phyloP scores from a whole-genome alignment of 53 echinoderm and acorn worm species.

The Echinometra lucunter region DNA sequence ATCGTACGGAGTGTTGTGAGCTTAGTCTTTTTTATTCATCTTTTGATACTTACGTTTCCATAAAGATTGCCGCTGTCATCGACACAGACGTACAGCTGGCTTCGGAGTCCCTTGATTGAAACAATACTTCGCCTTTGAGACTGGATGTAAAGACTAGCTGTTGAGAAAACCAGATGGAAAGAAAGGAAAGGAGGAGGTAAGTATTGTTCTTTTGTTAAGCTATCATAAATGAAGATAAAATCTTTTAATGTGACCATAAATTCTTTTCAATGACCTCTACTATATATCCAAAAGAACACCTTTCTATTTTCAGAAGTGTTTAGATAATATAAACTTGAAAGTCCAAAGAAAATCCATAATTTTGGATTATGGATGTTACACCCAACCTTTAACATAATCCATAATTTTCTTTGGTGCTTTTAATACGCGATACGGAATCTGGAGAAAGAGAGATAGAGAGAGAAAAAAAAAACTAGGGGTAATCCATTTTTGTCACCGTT shows the following conservation, averaged over 20 bases:
- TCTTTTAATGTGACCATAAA: too few species aligned
- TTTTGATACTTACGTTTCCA: slow-evolving; percentile 38
- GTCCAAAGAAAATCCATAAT: not conserved
- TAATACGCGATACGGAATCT: not conserved
- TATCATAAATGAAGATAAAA: not conserved
- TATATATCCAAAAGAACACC: too few species aligned
- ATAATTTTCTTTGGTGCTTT: not conserved
- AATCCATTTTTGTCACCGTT: not conserved
- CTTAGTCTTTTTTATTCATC: not conserved
- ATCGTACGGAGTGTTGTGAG: too few species aligned
- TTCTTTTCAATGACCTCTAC: too few species aligned
- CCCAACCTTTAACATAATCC: too few species aligned
- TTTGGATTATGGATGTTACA: too few species aligned
- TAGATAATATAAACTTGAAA: not conserved
- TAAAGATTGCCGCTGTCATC: slow-evolving; percentile 37
- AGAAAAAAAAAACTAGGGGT: not conserved
- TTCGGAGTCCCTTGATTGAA: slow-evolving; percentile 38
- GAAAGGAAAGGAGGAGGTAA: not conserved
- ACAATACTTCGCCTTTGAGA: slow-evolving; percentile 56
- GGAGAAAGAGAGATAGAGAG: not conserved
- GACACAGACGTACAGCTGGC: slow-evolving; percentile 67
- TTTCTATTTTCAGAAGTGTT: not conserved
- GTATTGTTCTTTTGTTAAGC: not conserved
- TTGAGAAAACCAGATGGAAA: slow-evolving; percentile 23
- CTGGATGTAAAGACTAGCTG: slow-evolving; percentile 65